A percentile compares a stretch with the other conserved stretches of the same genome.
These are phyloP conservation scores for Ornithoptera alexandrae DNA, from an alignment of 2,888 invertebrate genomes.

Conservation along the genomic window DNA sequence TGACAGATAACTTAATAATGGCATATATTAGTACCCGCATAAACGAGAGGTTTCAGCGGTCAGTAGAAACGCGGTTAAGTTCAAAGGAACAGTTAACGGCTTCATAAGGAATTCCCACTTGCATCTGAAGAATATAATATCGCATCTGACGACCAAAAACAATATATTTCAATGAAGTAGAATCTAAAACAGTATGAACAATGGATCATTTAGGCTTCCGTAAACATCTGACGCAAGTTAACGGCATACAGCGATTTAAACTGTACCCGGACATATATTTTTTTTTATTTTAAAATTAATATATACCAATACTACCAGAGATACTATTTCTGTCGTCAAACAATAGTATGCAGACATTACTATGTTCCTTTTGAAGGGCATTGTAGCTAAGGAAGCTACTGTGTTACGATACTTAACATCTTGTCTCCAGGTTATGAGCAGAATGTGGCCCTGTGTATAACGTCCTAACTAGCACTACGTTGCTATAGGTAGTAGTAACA, in stretches of 20 bases:
- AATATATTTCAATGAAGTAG: slow-evolving; percentile 44
- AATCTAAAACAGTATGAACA: slow-evolving; percentile 58
- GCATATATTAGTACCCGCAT: slow-evolving; percentile 9
- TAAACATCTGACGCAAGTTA: slow-evolving; percentile 39
- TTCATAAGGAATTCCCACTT: slow-evolving; percentile 19
- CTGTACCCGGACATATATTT: neutral
- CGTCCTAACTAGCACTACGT: no score
- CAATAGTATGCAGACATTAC: no score
- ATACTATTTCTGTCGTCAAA: no score
- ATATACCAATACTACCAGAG: neutral
- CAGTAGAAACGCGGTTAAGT: slow-evolving; percentile 15
- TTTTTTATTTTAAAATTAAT: neutral
- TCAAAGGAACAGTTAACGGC: slow-evolving; percentile 23
- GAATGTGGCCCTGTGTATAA: no score
- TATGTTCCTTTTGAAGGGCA: no score
- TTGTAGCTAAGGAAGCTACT: no score
- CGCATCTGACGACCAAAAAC: slow-evolving; percentile 36
- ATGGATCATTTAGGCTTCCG: slow-evolving; percentile 62
- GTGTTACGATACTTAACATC: no score
- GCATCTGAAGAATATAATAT: slow-evolving; percentile 22
- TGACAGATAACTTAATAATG: neutral
- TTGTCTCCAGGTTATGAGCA: no score
- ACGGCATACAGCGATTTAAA: slow-evolving; percentile 24
- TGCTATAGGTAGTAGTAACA: no score
- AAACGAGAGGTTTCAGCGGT: neutral